Evolutionary conservation across 2,113 vertebrate genomes (phyloP).

Genomic region (Shinisaurus crocodilurus): DNA sequence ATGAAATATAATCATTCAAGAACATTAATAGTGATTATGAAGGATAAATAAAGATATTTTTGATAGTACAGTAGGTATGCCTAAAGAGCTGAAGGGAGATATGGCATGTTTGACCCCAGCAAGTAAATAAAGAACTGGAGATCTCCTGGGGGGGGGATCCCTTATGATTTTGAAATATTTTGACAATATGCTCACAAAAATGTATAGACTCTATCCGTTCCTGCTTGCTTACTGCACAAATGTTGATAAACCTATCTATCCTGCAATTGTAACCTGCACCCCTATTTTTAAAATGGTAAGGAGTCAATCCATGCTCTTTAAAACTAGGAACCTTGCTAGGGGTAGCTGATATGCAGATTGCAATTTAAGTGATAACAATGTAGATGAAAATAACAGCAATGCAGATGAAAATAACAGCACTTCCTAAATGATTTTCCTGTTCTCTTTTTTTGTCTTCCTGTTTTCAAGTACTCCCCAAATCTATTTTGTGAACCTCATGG

Average conservation of each 20-base stretch:
- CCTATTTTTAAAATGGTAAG: constrained; percentile 44
- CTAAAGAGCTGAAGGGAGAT: not conserved
- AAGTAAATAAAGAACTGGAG: constrained; percentile 1
- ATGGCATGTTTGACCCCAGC: not conserved
- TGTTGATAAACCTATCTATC: constrained; percentile 62
- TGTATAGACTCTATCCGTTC: constrained; percentile 38
- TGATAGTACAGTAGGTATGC: not conserved
- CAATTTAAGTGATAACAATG: constrained; percentile 53
- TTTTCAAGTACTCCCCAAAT: constrained; percentile 27
- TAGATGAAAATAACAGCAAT: constrained; percentile 53
- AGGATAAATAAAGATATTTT: constrained; percentile 31
- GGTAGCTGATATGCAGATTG: constrained; percentile 31
- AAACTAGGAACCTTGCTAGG: constrained; percentile 51
- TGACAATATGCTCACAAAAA: constrained; percentile 63
- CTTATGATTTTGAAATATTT: constrained; percentile 53
- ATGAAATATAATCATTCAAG: constrained; percentile 25
- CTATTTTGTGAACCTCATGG: not conserved
- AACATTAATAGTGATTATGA: constrained; percentile 1
- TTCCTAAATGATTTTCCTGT: constrained; percentile 23
- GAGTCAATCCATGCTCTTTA: constrained; percentile 43
- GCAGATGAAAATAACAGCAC: constrained; percentile 51
- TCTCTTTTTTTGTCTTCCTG: not conserved
- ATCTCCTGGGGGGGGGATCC: constrained; percentile 12
- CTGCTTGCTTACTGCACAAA: constrained; percentile 55
- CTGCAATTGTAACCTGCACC: constrained; percentile 54